Evolutionary conservation across 2,797 vertebrate species (phyloP).

Genomic region (Dallia pectoralis): DNA sequence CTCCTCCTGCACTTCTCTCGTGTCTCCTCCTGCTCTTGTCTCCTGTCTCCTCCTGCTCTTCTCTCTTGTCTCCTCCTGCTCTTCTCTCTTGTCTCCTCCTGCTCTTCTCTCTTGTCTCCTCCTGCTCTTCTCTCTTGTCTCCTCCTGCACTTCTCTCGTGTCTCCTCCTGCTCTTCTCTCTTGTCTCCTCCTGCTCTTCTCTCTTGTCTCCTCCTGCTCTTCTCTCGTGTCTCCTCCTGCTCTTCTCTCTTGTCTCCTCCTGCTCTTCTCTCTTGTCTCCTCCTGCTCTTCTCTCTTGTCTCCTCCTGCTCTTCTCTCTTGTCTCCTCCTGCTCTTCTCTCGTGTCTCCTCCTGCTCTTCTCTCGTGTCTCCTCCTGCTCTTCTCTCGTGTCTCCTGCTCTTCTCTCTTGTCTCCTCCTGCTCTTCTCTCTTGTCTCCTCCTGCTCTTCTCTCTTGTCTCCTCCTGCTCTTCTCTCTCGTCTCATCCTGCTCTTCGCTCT

Average conservation of each 20-base stretch:
- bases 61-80: not conserved
- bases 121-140: not conserved
- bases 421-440: not conserved
- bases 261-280: not conserved
- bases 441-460: not conserved
- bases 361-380: conserved; percentile 40
- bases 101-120: not conserved
- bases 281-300: not conserved
- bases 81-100: not conserved
- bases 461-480: no score
- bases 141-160: conserved; percentile 19
- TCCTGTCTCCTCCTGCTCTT: not conserved
- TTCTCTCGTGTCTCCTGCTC: conserved; percentile 41
- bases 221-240: conserved; percentile 11
- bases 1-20: conserved; percentile 39
- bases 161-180: conserved; percentile 43
- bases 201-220: not conserved
- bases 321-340: not conserved
- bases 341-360: not conserved
- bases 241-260: conserved; percentile 44
- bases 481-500: not conserved
- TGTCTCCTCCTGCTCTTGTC: conserved; percentile 37
- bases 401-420: conserved; percentile 42
- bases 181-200: conserved; percentile 30
- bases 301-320: no score